These are phyloP conservation scores for Limnephilus rhombicus DNA, from an alignment of 2,888 invertebrate species.

Conservation along the genomic window DNA sequence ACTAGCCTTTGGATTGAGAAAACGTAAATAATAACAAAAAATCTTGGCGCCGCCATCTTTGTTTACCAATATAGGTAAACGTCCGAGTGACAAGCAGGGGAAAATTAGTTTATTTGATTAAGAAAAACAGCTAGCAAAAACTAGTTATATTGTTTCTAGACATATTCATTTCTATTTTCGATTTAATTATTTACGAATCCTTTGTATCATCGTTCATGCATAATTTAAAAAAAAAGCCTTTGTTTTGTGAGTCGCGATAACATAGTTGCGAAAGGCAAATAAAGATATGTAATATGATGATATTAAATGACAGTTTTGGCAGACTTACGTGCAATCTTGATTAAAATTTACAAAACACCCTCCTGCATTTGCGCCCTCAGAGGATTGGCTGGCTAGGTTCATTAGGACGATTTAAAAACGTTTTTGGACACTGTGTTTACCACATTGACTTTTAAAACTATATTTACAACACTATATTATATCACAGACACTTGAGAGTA, in stretches of 20 bases:
- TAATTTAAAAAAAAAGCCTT: neutral
- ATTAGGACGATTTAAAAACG: conserved; percentile 82
- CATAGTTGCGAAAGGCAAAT: conserved; percentile 7
- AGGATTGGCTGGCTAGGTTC: conserved; percentile 89
- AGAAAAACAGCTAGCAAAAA: neutral
- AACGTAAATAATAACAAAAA: conserved; percentile 48
- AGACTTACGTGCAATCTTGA: conserved; percentile 97
- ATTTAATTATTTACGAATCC: neutral
- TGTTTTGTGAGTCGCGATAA: conserved; percentile 31
- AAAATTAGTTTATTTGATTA: conserved; percentile 37
- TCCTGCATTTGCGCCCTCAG: conserved; percentile 87
- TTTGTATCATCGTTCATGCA: conserved; percentile 5
- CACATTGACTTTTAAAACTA: conserved; percentile 60
- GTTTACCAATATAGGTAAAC: conserved; percentile 58
- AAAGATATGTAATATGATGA: neutral
- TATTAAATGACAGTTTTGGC: neutral
- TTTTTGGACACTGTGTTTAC: conserved; percentile 66
- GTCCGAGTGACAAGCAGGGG: conserved; percentile 54
- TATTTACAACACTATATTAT: conserved; percentile 47
- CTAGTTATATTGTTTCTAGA: neutral
- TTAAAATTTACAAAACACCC: conserved; percentile 97
- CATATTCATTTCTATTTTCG: neutral
- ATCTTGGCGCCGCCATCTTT: conserved; percentile 60
- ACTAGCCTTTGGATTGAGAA: neutral
- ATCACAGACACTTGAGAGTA: conserved; percentile 52